Evolutionary conservation across 1,140 invertebrate species (phyloP), one percentile per base, ranked within the genome.

Genomic region (Leptinotarsa texana): DNA sequence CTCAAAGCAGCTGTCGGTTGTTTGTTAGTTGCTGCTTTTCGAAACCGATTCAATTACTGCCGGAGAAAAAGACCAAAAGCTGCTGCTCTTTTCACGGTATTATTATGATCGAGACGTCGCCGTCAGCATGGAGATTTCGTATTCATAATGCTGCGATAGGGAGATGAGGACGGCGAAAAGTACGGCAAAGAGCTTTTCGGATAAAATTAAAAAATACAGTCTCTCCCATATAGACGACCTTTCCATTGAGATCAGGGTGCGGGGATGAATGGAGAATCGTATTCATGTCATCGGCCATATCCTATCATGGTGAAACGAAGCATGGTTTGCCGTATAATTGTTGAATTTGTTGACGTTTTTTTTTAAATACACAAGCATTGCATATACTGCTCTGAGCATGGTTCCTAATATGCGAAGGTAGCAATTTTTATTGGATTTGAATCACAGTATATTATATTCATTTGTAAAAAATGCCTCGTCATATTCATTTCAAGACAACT

Each of bases 141-240:
- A 79, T 79, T 79, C 78, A 76, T 76, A 71, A 74, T 78, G 74
- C 63, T 62, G 74, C 72, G 68, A 21, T 17, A 65, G 62, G 61
- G 22, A 33, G 57, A 24, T 57, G 72, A 65, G 51, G 68, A 24
- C 74, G 66, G 66, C 70, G 72, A 42, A 74, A 77, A 75, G 72
- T 73, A 62, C 47, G 73, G 72, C 63, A 42, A 33, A 27, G 75
- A 61, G 69, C 76, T 78, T 65, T 70, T 72, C 72, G 78, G 78
- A 78, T 81, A 75, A 80, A 81, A 81, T 81, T 81, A 81, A 78
- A 81, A 81, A 78, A 79, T 78, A 57, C 51, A 57, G 15, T n/a
- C 17, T 57, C 8, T 42, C 33, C 8, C n/a, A 57, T 57, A 57
- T 5, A 18, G 15, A 57, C n/a, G 51, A 18, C 51, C 51, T 57